Percentiles rank a stretch among this genome's conserved stretches.
These are phyloP conservation scores for Cepaea nemoralis DNA, from an alignment of 1,140 invertebrate genomes.

Conservation along the genomic window DNA sequence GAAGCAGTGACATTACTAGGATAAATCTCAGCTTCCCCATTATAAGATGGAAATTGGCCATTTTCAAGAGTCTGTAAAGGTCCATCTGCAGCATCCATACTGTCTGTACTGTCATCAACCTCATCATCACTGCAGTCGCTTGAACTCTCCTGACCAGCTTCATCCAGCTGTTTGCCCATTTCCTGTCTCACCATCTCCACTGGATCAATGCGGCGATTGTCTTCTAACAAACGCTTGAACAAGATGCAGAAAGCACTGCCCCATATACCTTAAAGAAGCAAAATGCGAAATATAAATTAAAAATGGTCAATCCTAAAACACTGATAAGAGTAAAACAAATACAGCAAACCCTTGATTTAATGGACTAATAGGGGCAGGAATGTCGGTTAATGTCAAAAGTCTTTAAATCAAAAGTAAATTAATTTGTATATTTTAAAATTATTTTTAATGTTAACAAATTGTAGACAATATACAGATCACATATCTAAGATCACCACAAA, in stretches of 20 bases:
- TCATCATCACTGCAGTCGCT: constrained; percentile 55
- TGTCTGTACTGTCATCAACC: constrained; percentile 41
- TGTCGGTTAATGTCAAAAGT: not conserved
- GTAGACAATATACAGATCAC: too few species aligned
- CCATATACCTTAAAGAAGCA: constrained; percentile 70
- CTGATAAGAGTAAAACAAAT: too few species aligned
- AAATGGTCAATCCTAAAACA: too few species aligned
- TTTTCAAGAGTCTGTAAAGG: not conserved
- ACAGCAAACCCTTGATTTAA: too few species aligned
- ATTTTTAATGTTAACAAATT: too few species aligned
- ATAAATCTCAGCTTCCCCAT: not conserved
- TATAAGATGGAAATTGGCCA: not conserved
- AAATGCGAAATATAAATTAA: not conserved
- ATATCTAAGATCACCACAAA: too few species aligned
- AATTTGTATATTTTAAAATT: too few species aligned
- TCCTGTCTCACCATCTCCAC: constrained; percentile 71
- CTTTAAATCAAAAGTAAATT: too few species aligned
- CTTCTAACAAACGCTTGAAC: constrained; percentile 72
- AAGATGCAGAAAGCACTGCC: constrained; percentile 75
- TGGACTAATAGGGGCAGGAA: not conserved
- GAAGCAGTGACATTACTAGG: not conserved
- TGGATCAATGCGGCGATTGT: constrained; percentile 68
- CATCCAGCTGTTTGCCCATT: constrained; percentile 58
- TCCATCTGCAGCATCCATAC: constrained; percentile 1
- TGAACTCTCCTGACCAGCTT: constrained; percentile 52